Percentiles rank a stretch among this genome's conserved stretches.
phyloP scores from a whole-genome alignment of 2,797 vertebrate genomes.

The Ptychadena robeensis region DNA sequence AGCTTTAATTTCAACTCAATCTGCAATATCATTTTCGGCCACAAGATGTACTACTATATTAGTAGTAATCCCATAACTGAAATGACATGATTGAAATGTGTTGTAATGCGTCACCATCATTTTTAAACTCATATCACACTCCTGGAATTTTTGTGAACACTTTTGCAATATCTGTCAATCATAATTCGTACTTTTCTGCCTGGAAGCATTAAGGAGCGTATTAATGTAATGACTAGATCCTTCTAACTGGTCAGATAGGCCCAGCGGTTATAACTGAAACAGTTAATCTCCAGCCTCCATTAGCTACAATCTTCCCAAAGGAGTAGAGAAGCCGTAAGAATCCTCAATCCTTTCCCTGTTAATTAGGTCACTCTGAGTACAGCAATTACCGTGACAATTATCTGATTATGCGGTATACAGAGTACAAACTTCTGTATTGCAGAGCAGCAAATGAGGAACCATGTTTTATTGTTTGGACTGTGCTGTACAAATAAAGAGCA shows the following conservation, averaged over 20 bases:
- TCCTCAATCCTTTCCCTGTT: no score
- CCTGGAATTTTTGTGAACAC: slow-evolving; percentile 5
- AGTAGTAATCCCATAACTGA: not conserved
- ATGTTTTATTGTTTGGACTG: not conserved
- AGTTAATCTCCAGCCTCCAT: not conserved
- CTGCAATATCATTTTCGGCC: not conserved
- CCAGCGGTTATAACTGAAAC: not conserved
- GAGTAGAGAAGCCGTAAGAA: no score
- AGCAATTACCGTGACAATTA: no score
- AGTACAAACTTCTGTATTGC: no score
- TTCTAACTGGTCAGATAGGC: not conserved
- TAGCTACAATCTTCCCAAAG: no score
- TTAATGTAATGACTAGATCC: not conserved
- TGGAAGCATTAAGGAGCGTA: not conserved
- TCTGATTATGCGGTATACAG: no score
- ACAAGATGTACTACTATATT: not conserved
- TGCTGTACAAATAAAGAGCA: not conserved
- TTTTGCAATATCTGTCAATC: slow-evolving; percentile 15
- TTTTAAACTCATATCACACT: slow-evolving; percentile 12
- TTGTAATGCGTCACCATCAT: not conserved
- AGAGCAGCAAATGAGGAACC: no score
- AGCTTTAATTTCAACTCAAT: not conserved
- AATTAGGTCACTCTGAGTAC: no score
- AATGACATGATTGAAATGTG: not conserved
- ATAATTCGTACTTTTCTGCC: no score